Evolutionary conservation across 2,888 invertebrate species (phyloP), one percentile per base, ranked within the genome.

Genomic region (Diloba caeruleocephala): DNA sequence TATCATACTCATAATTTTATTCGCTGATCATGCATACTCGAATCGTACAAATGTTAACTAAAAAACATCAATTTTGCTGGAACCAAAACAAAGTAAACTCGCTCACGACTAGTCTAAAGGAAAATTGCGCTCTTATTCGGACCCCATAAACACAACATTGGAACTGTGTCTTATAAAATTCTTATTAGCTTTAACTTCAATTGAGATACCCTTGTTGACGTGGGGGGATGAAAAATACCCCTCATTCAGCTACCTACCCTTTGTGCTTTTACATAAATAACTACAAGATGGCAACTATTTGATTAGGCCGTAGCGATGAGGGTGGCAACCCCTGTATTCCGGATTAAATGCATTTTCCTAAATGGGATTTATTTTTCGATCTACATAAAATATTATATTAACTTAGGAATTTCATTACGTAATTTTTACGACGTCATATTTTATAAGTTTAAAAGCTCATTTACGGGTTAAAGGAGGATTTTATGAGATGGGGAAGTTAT

Each of bases 241-340:
- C 72, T 56, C 63, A 62, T 62, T 5, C 8, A 6, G 72, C 67
- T 63, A 63, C 68, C 53, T 53, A 58, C 77, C 72, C 76, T 64
- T 62, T 52, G 66, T 69, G 66, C 78, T 74, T 79, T 78, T 79
- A 81, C 81, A 84, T 84, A 85, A 81, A 85, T 86, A 87, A 84
- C 78, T 82, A 72, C 58, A 58, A 84, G 83, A 84, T 87, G 80
- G 85, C 81, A 82, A 87, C 89, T 91, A 89, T 92, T 92, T 91
- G 90, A 92, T 92, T 89, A 91, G 83, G 79, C 39, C 7, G 10
- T 76, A 75, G 72, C 51, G 64, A 32, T 25, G 79, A 76, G 73
- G 57, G 68, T 43, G 32, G 65, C 55, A 51, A 68, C 81, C 85
- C 84, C 79, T 78, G 77, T 79, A 78, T 76, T 71, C 68, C 69